Evolutionary conservation across 2,113 vertebrate genomes (phyloP).

Genomic region (Choloepus hoffmanni): DNA sequence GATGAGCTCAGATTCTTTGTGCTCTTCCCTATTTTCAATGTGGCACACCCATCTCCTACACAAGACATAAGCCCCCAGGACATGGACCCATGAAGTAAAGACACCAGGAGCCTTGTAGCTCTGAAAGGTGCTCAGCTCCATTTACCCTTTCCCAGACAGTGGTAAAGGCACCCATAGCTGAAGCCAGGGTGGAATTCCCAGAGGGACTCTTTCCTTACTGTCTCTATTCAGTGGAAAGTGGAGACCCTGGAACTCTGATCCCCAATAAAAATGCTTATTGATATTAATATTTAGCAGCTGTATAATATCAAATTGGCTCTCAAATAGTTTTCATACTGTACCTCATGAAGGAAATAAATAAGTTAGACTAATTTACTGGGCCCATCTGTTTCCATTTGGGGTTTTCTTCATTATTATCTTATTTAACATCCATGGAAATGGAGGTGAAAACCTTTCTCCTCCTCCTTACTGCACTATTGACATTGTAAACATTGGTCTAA

Average conservation of each 20-base stretch:
- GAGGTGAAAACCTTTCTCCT: conserved; percentile 21
- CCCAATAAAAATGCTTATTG: not conserved
- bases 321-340: not conserved
- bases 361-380: conserved; percentile 19
- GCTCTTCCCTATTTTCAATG: not conserved
- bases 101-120: not conserved
- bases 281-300: not conserved
- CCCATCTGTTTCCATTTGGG: conserved; percentile 48
- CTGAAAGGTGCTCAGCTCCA: not conserved
- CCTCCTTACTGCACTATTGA: conserved; percentile 37
- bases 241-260: not conserved
- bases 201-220: not conserved
- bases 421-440: conserved; percentile 51
- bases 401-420: conserved; percentile 28
- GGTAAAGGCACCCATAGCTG: not conserved
- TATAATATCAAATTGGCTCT: not conserved
- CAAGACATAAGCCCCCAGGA: not conserved
- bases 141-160: not conserved
- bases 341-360: conserved; percentile 13
- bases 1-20: not conserved
- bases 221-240: not conserved
- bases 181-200: not conserved
- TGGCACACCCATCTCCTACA: not conserved
- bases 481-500: conserved; percentile 64
- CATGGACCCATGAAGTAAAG: not conserved